These are phyloP conservation scores for Pseudococcus viburni DNA, from an alignment of 2,888 invertebrate genomes.

Conservation along the genomic window DNA sequence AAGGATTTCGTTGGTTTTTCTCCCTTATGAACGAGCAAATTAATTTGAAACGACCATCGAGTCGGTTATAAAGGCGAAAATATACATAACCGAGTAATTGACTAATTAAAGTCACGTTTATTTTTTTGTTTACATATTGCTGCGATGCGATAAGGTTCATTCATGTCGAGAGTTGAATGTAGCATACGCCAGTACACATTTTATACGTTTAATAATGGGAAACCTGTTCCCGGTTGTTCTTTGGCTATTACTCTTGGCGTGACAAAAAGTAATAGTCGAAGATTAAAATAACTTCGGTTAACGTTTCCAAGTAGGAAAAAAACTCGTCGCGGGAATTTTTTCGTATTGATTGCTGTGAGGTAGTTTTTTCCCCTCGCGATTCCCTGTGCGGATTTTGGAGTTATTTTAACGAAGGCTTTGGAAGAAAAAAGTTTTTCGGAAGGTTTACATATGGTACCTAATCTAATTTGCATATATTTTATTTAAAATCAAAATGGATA, in stretches of 20 bases:
- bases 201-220: neutral
- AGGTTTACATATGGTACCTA: neutral
- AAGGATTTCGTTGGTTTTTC: neutral
- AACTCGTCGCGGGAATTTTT: neutral
- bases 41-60: slow-evolving; percentile 7
- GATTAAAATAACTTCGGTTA: neutral
- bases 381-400: neutral
- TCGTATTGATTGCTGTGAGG: neutral
- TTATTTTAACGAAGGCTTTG: slow-evolving; percentile 19
- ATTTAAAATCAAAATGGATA: neutral
- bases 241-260: neutral
- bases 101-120: slow-evolving; percentile 44
- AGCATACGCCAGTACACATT: neutral
- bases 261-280: slow-evolving; percentile 32
- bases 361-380: too few relatives aligned
- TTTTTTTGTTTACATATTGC: slow-evolving; percentile 29
- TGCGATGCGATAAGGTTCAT: neutral
- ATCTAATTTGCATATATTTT: slow-evolving; percentile 37
- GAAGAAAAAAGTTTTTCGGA: neutral
- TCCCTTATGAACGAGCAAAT: neutral
- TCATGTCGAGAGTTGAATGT: neutral
- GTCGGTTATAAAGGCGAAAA: slow-evolving; percentile 18
- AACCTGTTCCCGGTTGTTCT: neutral
- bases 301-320: neutral
- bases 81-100: neutral